These are phyloP conservation scores for Aleadryas rufinucha DNA, from an alignment of 2,113 vertebrate species.

Conservation along the genomic window DNA sequence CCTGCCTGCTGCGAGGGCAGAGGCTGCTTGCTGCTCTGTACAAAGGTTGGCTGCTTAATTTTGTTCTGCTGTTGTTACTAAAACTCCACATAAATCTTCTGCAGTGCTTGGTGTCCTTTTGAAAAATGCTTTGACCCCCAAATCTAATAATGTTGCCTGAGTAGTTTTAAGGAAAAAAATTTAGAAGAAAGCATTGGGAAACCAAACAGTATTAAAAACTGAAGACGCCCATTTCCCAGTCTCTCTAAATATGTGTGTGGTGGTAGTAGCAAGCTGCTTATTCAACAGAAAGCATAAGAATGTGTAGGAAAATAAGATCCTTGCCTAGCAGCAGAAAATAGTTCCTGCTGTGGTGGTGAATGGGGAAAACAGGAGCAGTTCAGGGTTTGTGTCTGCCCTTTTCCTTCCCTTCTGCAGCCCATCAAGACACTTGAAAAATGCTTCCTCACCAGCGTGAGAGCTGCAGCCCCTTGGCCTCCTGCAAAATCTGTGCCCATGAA, in stretches of 20 bases:
- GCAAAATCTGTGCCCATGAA: neutral
- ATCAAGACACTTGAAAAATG: neutral
- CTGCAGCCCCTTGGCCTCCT: neutral
- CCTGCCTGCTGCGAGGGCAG: neutral
- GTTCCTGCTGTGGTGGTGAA: neutral
- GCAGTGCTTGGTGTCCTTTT: neutral
- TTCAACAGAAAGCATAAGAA: neutral
- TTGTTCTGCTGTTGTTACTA: conserved; percentile 9
- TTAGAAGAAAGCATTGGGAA: neutral
- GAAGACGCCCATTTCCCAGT: neutral
- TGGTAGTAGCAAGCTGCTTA: neutral
- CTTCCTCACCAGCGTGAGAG: neutral
- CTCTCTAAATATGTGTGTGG: neutral
- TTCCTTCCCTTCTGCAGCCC: neutral
- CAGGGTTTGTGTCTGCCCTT: neutral
- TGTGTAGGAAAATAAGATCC: neutral
- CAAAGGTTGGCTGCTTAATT: conserved; percentile 27
- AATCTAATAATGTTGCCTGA: neutral
- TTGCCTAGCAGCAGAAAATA: neutral
- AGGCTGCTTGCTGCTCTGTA: neutral
- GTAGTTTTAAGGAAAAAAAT: neutral
- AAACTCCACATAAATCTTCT: conserved; percentile 20
- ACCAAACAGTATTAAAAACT: neutral
- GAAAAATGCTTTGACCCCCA: neutral
- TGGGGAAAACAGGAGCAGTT: neutral